Conservation (phyloP, 2,113 vertebrate genomes). For the Spermophilus dauricus region DNA sequence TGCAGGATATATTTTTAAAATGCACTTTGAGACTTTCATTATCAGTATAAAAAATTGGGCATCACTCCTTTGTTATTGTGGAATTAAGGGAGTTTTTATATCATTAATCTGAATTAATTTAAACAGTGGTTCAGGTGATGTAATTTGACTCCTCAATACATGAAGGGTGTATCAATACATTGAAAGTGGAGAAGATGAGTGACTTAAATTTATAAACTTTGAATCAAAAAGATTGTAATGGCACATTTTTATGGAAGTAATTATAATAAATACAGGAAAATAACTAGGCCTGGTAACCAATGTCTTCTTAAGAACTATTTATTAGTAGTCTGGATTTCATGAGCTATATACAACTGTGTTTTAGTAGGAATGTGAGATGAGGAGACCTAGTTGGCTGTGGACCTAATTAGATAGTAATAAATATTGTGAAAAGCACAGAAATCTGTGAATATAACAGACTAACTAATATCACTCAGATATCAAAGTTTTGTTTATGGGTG, state of each 20-base stretch:
- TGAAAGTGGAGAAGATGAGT: not conserved
- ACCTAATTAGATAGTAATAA: not conserved
- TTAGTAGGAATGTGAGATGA: not conserved
- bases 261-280: not conserved
- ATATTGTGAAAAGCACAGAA: not conserved
- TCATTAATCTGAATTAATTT: not conserved
- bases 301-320: not conserved
- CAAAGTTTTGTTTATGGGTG: not conserved
- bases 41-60: not conserved
- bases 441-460: not conserved
- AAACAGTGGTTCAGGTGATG: not conserved
- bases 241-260: not conserved
- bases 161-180: not conserved
- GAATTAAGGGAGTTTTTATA: not conserved
- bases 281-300: not conserved
- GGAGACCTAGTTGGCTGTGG: not conserved
- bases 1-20: not conserved
- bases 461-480: not conserved
- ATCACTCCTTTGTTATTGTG: not conserved
- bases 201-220: not conserved
- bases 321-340: not conserved
- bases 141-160: not conserved
- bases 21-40: not conserved
- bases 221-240: not conserved
- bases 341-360: not conserved